Evolutionary conservation across 1,140 invertebrate species (phyloP).

Genomic region (Micrasema longulum): DNA sequence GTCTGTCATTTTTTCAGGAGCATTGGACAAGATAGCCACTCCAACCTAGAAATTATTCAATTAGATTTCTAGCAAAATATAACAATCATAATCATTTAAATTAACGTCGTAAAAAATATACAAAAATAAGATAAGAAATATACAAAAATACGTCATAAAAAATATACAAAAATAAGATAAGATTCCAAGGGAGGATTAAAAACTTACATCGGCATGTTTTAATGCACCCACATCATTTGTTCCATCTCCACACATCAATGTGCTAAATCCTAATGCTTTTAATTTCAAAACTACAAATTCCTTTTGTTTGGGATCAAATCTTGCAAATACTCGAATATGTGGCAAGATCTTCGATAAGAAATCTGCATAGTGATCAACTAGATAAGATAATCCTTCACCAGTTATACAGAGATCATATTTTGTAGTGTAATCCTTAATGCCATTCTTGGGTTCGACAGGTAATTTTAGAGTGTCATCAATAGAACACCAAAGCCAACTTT

Average conservation of each 20-base stretch:
- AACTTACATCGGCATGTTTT: constrained; percentile 97
- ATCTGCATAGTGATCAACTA: constrained; percentile 74
- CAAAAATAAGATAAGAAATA: too few species aligned
- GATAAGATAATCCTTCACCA: constrained; percentile 86
- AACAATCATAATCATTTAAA: too few species aligned
- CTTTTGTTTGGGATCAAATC: constrained; percentile 97
- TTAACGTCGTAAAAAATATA: too few species aligned
- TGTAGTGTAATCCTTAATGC: constrained; percentile 70
- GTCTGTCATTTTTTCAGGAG: constrained; percentile 73
- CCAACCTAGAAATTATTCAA: constrained; percentile 67
- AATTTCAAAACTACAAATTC: constrained; percentile 93
- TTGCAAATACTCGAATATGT: constrained; percentile 89
- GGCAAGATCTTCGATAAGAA: constrained; percentile 84
- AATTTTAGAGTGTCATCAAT: constrained; percentile 79
- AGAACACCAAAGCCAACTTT: constrained; percentile 83
- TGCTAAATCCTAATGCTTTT: constrained; percentile 89
- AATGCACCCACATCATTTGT: constrained; percentile 99
- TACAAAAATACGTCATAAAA: too few species aligned
- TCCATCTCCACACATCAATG: constrained; percentile 99
- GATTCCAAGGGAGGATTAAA: constrained; percentile 29
- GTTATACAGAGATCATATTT: constrained; percentile 94
- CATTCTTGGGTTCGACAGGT: constrained; percentile 67
- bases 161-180: too few species aligned
- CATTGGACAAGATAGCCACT: constrained; percentile 90
- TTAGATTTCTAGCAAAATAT: too few species aligned